These are phyloP conservation scores for Crotophaga sulcirostris DNA, from an alignment of 2,113 vertebrate genomes.

Conservation along the genomic window DNA sequence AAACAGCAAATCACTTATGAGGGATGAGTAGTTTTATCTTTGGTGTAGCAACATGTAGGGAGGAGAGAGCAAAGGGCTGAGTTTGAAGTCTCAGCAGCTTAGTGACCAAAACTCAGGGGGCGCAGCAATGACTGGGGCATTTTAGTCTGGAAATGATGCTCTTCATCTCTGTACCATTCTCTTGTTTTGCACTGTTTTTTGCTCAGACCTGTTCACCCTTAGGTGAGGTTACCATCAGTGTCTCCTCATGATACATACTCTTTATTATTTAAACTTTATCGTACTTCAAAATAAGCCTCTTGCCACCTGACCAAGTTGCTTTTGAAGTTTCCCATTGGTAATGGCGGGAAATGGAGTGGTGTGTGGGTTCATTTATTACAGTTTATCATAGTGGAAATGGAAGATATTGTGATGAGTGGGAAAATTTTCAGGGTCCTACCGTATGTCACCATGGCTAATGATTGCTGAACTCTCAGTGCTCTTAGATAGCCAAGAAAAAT, in stretches of 20 bases:
- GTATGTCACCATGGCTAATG: background rate
- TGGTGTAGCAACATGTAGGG: background rate
- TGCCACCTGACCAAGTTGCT: background rate
- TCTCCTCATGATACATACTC: background rate
- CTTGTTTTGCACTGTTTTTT: background rate
- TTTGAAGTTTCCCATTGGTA: background rate
- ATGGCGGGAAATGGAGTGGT: background rate
- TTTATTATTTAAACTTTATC: background rate
- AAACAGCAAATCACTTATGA: background rate
- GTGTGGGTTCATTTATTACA: background rate
- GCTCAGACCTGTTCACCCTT: background rate
- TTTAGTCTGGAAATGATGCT: background rate
- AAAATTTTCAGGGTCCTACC: background rate
- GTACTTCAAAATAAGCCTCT: background rate
- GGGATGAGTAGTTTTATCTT: background rate
- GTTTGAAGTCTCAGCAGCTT: background rate
- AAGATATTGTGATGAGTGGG: background rate
- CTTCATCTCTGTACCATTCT: background rate
- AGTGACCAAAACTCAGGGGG: background rate
- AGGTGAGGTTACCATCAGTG: background rate
- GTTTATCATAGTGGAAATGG: background rate
- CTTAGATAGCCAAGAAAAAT: background rate
- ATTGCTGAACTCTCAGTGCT: background rate
- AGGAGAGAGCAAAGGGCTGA: background rate
- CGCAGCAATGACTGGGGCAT: rapidly evolving